These are phyloP conservation scores for Corythaeola cristata DNA, from an alignment of 2,113 vertebrate species.

Conservation along the genomic window DNA sequence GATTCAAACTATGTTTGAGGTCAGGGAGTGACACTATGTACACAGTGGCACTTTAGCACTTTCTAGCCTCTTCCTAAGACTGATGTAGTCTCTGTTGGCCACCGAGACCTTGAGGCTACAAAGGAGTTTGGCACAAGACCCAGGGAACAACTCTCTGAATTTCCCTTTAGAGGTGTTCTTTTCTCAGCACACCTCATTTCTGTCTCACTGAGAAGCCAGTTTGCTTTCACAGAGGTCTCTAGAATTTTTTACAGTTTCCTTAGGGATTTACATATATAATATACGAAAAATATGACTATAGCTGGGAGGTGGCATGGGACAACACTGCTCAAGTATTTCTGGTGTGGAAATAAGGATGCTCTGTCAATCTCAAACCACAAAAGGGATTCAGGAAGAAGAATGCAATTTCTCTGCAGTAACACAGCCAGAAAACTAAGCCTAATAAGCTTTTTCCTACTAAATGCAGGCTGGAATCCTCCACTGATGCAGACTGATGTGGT, in stretches of 20 bases:
- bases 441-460: background rate
- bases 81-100: conserved; percentile 5
- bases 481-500: background rate
- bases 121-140: conserved; percentile 35
- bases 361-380: conserved; percentile 16
- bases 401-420: background rate
- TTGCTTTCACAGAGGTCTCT: conserved; percentile 35
- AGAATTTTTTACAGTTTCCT: conserved; percentile 22
- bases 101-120: conserved; percentile 22
- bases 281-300: background rate
- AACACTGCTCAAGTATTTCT: background rate
- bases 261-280: background rate
- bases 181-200: conserved; percentile 52
- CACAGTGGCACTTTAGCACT: conserved; percentile 16
- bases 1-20: background rate
- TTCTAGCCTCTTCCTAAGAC: conserved; percentile 17
- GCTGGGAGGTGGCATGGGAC: background rate
- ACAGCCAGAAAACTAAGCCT: background rate
- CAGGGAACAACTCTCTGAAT: background rate
- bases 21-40: background rate
- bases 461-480: background rate
- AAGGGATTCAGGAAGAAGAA: conserved; percentile 12
- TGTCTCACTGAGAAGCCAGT: conserved; percentile 25
- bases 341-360: background rate
- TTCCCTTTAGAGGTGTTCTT: conserved; percentile 39